Base-by-base conservation (phyloP, 2,888 invertebrate genomes). In the Alcis repandata region DNA sequence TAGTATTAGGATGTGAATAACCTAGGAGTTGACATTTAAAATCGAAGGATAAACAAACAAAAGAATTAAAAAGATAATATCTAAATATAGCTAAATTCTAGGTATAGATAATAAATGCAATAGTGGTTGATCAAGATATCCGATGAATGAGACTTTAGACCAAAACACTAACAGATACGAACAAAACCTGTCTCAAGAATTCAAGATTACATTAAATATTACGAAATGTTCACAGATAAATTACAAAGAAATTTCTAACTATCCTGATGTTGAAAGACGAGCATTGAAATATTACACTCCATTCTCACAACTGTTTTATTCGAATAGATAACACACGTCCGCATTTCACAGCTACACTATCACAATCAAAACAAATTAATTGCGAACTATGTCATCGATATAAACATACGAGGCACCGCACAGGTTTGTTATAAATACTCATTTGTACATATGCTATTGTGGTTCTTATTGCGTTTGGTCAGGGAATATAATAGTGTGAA, bases 321-420 rank as follows among this genome's bases (percentile, higher is more conserved):
- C 33, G 8, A 46, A 57, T 46, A 56, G 56, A 56, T 48, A 57
- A 0, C 27, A 40, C 59, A 59, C 59, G 41, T 59, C n/a, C 43
- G 41, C n/a, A 38, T 15, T 58, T n/a, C 27, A 51, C 33, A 32
- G 32, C 41, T 36, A 43, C n/a, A 19, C 13, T 17, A 49, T 49
- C 32, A 40, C 59, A 43, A 19, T 43, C 19, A 43, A 43, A 52
- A 63, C 27, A 48, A 58, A 62, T 62, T 52, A 15, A 68, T 63
- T 52, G 46, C 59, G 17, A 56, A 63, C 52, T 59, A 40, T 41
- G 32, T 46, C 43, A 53, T 8, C 36, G 17, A 46, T 75, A 66
- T 66, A 79, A 77, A 72, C 75, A 56, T 64, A 63, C 59, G 49
- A 48, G 27, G 51, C 52, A 22, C 51, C 62, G n/a, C 63, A 19